Evolutionary conservation across 2,797 vertebrate genomes (phyloP), one percentile per base, ranked within the genome.

Genomic region (Tiaroga cobitis): DNA sequence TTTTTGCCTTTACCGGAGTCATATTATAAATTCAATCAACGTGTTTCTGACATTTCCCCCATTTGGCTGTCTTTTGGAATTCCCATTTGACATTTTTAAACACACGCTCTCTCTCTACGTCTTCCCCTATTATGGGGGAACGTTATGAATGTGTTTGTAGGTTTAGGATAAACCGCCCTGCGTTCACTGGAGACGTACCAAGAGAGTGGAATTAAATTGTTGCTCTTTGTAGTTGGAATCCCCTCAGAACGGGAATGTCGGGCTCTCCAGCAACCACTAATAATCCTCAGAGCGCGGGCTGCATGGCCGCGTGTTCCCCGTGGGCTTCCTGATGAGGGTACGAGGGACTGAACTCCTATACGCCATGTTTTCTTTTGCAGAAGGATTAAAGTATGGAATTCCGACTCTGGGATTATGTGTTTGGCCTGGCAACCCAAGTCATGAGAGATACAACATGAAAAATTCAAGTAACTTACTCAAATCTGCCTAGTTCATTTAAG

Each of bases 161-260:
- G 34, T 82, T 79, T 73, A 65, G 68, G 11, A 70, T 54, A 65
- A 82, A 77, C 80, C 63, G 19, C 82, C 54, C 29, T 73, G 37
- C 26, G n/a, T 68, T 83, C 21, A 18, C 68, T 82, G 83, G 74
- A 85, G 29, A 68, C 51, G 43, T 8, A 68, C 49, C 78, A 85
- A 89, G 67, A 63, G 51, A 85, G 69, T 61, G 78, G 68, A 81
- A 77, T 84, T 49, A 81, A 87, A 82, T 46, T 54, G 56, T n/a
- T 46, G 76, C 81, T 80, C 70, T 83, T 80, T 84, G 74, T 63
- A 84, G 73, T 37, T 87, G 86, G 82, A 87, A 84, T 84, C 65
- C 65, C 82, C 77, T 76, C 86, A 68, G 78, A 84, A 76, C 1
- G 63, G 78, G 70, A 85, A 77, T 32, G 72, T 43, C 6, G 43